A percentile compares a stretch with the other conserved stretches of the same genome.
phyloP scores from a whole-genome alignment of 92 coral and sea anemone genomes.

The Metridium senile region DNA sequence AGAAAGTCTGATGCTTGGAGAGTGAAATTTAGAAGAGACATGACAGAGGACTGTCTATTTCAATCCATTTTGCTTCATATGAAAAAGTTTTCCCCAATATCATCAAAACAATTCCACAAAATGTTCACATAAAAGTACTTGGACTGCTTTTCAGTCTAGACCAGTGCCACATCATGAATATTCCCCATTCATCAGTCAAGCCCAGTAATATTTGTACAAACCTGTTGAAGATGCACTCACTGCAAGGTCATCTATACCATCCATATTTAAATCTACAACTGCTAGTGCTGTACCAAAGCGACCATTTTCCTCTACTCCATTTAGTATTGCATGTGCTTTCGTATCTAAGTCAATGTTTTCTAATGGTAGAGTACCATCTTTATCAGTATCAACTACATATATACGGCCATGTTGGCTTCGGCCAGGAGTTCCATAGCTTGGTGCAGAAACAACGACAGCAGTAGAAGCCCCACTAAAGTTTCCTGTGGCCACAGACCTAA shows the following conservation, averaged over 20 bases:
- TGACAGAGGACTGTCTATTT: too few relatives aligned
- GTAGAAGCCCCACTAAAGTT: constrained; percentile 55
- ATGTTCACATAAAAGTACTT: too few relatives aligned
- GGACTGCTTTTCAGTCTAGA: too few relatives aligned
- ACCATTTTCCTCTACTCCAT: constrained; percentile 75
- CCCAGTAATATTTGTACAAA: constrained; percentile 12
- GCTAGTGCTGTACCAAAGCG: constrained; percentile 89
- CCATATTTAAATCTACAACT: constrained; percentile 81
- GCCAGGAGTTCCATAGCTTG: constrained; percentile 87
- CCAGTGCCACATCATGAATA: too few relatives aligned
- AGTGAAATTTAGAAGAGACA: too few relatives aligned
- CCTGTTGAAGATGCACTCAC: constrained; percentile 96
- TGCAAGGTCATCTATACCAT: constrained; percentile 92
- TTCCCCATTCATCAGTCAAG: not conserved
- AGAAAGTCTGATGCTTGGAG: too few relatives aligned
- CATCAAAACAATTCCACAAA: too few relatives aligned
- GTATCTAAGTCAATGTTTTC: constrained; percentile 69
- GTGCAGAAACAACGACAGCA: constrained; percentile 79
- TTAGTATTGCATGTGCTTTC: constrained; percentile 62
- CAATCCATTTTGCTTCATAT: too few relatives aligned
- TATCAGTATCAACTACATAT: constrained; percentile 58
- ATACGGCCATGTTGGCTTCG: constrained; percentile 89
- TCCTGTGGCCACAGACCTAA: constrained; percentile 75
- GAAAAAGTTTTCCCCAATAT: too few relatives aligned
- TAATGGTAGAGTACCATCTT: constrained; percentile 53